Evolutionary conservation across 92 coral and sea anemone genomes (phyloP).

Genomic region (Montipora capitata): DNA sequence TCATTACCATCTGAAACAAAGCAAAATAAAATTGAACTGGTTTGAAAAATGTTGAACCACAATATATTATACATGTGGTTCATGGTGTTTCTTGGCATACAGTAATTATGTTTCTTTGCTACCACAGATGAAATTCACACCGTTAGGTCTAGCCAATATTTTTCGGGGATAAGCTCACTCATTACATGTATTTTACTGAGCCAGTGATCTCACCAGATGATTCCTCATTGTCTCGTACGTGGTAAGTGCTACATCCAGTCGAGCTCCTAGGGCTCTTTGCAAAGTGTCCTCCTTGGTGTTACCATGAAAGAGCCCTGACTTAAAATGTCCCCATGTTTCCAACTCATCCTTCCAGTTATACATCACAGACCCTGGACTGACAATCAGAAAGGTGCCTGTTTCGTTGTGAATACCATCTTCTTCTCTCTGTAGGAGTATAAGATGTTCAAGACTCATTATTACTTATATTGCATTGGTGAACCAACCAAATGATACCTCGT

Average conservation of each 20-base stretch:
- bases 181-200: too few relatives aligned
- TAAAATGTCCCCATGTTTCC: conserved; percentile 97
- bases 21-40: too few relatives aligned
- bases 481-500: too few relatives aligned
- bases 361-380: conserved; percentile 91
- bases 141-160: too few relatives aligned
- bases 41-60: too few relatives aligned
- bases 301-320: conserved; percentile 88
- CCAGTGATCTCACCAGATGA: conserved; percentile 80
- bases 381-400: conserved; percentile 84
- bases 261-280: conserved; percentile 81
- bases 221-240: conserved; percentile 94
- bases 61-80: too few relatives aligned
- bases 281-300: conserved; percentile 82
- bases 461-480: too few relatives aligned
- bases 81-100: too few relatives aligned
- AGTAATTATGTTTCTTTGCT: too few relatives aligned
- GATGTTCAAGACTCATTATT: neutral
- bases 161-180: too few relatives aligned
- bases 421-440: neutral
- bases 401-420: neutral
- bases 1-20: too few relatives aligned
- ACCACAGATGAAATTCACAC: too few relatives aligned
- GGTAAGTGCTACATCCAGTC: conserved; percentile 92
- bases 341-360: conserved; percentile 98